Base-by-base conservation (phyloP, 2,888 invertebrate species). In the Sceliomorpha sp. region DNA sequence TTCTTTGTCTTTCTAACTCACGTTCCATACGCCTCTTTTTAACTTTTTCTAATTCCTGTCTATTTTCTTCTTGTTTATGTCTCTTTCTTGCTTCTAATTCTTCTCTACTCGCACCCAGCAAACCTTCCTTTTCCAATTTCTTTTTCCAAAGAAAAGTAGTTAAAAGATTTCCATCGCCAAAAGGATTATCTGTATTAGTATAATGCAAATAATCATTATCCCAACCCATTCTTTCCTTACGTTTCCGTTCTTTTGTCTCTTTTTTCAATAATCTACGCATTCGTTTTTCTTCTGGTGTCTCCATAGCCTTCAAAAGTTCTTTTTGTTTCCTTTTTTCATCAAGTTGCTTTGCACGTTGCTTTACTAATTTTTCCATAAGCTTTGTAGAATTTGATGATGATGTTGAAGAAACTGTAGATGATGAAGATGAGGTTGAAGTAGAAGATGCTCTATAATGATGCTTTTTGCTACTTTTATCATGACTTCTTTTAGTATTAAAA, bases 151-250 rank as follows among this genome's bases (percentile, higher is more conserved):
- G 96, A 89, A 99, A 99, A 0, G 97, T 96, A 24, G 98, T 94
- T 2, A 98, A 92, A 29, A 99, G 91, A 79, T 97, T 97, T 0
- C 96, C 96, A 90, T 99, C 99, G 0, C 99, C 99, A 88, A 99
- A 99, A 0, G 99, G 99, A 89, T 99, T 99, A 88, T 99, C 98
- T 47, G 96, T 95, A 88, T 99, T 98, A 0, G 99, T 98, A 84
- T 99, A 99, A 82, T 97, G 97, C 67, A 98, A 92, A 85, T 98
- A 98, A 87, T 98, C 98, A 72, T 95, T 96, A 87, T 98, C 98
- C 98, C 98, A 98, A 3, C 98, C 98, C 97, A 98, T 98, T 73
- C 96, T 91, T 86, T 97, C 95, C 55, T 97, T 95, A 0, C 96
- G 89, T 67, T 93, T 93, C 0, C 95, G 91, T 87, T 98, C 97